These are phyloP conservation scores for Littorina saxatilis DNA, from an alignment of 1,140 invertebrate genomes.

Conservation along the genomic window DNA sequence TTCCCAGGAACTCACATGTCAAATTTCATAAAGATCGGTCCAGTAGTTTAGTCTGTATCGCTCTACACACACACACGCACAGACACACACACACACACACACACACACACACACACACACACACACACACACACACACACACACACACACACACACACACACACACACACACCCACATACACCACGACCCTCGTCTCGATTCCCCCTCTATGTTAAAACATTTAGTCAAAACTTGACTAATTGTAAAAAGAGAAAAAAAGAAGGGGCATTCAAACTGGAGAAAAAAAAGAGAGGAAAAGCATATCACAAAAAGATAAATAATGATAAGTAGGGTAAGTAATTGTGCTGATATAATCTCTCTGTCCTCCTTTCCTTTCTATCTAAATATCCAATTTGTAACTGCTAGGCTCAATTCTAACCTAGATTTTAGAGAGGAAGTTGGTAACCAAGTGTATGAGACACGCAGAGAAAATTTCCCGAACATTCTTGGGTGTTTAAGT, in stretches of 20 bases:
- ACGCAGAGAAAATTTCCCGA: constrained; percentile 30
- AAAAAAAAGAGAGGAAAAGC: too few species aligned
- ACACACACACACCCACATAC: constrained; percentile 7
- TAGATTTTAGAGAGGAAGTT: not conserved
- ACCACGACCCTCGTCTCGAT: not conserved
- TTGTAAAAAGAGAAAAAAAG: too few species aligned
- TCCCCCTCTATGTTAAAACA: too few species aligned
- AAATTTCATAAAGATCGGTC: too few species aligned
- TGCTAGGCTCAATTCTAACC: not conserved
- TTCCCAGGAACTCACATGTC: too few species aligned
- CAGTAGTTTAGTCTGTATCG: too few species aligned
- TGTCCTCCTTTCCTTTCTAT: constrained; percentile 4
- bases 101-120: constrained; percentile 2
- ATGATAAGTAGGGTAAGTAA: constrained; percentile 32
- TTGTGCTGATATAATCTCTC: constrained; percentile 3
- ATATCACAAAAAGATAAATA: too few species aligned
- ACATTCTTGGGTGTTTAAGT: not conserved
- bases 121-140: constrained; percentile 6
- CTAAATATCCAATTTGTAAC: not conserved
- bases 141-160: constrained; percentile 12
- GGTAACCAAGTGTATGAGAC: too few species aligned
- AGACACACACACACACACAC: not conserved
- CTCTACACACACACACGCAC: too few species aligned
- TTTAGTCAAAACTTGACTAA: too few species aligned
- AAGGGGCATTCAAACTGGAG: too few species aligned